Evolutionary conservation across 1,140 invertebrate species (phyloP).

Genomic region (Drosophila pectinifera): DNA sequence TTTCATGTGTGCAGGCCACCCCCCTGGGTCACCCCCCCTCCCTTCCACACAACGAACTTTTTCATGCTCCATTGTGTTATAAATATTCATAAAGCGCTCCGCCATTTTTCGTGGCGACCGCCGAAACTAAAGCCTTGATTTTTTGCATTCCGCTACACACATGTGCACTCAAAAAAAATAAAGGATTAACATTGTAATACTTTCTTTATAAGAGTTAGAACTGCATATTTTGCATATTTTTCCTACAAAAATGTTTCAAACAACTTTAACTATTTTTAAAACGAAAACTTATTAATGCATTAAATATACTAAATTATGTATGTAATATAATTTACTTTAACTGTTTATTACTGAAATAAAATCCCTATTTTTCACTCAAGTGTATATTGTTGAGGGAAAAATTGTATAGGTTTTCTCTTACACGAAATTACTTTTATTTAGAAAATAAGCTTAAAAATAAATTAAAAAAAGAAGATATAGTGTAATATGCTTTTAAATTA

Average conservation of each 20-base stretch:
- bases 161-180: conserved; percentile 3
- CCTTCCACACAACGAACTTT: conserved; percentile 61
- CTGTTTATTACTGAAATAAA: too few species aligned
- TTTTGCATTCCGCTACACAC: conserved; percentile 62
- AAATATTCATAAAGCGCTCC: conserved; percentile 77
- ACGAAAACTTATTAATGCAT: too few species aligned
- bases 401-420: not conserved
- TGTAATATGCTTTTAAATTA: too few species aligned
- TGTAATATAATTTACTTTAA: too few species aligned
- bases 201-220: accelerated
- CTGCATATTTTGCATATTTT: too few species aligned
- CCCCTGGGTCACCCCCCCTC: not conserved
- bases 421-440: too few species aligned
- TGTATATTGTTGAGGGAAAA: not conserved
- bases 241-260: too few species aligned
- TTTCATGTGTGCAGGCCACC: conserved; percentile 27
- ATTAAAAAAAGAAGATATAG: too few species aligned
- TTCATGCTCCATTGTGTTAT: conserved; percentile 79
- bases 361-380: not conserved
- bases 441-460: not conserved
- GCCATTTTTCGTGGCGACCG: conserved; percentile 64
- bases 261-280: too few species aligned
- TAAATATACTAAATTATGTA: too few species aligned
- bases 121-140: conserved; percentile 76
- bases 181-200: not conserved